Conservation (phyloP, 1,140 invertebrate genomes). For the Bombus cullumanus region DNA sequence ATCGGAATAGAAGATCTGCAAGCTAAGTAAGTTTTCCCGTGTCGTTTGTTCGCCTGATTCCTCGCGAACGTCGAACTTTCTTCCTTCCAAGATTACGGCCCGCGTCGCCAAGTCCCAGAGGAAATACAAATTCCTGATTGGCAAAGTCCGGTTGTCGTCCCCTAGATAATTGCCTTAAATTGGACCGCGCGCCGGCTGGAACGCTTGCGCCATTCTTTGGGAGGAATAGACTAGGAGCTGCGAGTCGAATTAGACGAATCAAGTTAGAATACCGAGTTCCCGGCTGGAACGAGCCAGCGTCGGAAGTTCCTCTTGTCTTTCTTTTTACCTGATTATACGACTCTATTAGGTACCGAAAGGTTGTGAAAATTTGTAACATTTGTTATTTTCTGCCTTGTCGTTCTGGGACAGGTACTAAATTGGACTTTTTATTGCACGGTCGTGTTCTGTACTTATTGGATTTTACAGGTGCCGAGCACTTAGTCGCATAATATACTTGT, state of each 20-base stretch:
- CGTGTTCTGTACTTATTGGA: no score
- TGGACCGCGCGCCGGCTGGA: conserved; percentile 60
- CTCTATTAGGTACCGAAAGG: no score
- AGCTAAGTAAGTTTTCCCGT: conserved; percentile 38
- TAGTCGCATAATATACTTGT: no score
- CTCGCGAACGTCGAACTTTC: conserved; percentile 22
- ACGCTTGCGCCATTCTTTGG: conserved; percentile 54
- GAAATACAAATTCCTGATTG: conserved; percentile 70
- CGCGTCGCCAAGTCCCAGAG: conserved; percentile 40
- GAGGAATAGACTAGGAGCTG: conserved; percentile 55
- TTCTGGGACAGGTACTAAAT: neutral
- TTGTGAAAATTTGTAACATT: neutral
- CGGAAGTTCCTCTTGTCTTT: neutral
- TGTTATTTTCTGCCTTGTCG: neutral
- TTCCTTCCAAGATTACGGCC: conserved; percentile 47
- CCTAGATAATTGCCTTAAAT: conserved; percentile 72
- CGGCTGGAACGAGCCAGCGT: conserved; percentile 35
- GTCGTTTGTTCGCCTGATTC: neutral
- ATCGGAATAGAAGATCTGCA: conserved; percentile 15
- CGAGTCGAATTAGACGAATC: conserved; percentile 72
- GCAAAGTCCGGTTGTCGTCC: conserved; percentile 59
- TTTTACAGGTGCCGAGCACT: no score
- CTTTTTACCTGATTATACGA: conserved; percentile 9
- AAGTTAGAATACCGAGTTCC: conserved; percentile 65
- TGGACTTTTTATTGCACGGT: neutral